phyloP scores from a whole-genome alignment of 1,140 invertebrate genomes.

The Ephestia elutella region DNA sequence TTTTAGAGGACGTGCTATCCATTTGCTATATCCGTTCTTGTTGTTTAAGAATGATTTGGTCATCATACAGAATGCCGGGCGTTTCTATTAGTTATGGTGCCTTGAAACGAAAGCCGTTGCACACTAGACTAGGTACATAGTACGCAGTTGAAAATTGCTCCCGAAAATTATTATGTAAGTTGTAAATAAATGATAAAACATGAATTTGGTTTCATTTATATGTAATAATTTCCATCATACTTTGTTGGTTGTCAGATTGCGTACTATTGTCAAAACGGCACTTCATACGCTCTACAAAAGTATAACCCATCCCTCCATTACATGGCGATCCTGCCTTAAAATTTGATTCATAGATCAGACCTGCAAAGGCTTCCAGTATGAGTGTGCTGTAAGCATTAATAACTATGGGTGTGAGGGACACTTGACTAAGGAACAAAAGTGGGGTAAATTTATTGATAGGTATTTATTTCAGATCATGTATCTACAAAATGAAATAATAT shows the following conservation, averaged over 20 bases:
- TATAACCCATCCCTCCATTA: too few species aligned
- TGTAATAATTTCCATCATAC: neutral
- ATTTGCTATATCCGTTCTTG: neutral
- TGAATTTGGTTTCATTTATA: slow-evolving; percentile 18
- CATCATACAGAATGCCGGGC: slow-evolving; percentile 15
- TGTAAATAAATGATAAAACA: slow-evolving; percentile 53
- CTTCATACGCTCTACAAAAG: too few species aligned
- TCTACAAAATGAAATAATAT: neutral
- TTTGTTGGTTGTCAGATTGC: too few species aligned
- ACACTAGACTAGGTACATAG: slow-evolving; percentile 35
- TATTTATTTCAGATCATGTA: slow-evolving; percentile 2
- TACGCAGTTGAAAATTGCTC: slow-evolving; percentile 42
- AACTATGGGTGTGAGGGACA: neutral
- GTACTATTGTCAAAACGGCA: too few species aligned
- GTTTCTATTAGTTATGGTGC: slow-evolving; percentile 39
- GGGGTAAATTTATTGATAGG: neutral
- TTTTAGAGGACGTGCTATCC: neutral
- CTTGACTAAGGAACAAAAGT: neutral
- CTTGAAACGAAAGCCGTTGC: slow-evolving; percentile 43
- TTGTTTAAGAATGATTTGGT: neutral
- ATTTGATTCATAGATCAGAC: too few species aligned
- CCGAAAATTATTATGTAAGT: slow-evolving; percentile 49
- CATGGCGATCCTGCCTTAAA: too few species aligned
- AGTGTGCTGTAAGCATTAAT: too few species aligned
- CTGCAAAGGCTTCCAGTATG: too few species aligned